Percentiles rank a stretch among this genome's conserved stretches.
Evolutionary conservation across 2,888 invertebrate species (phyloP).

Genomic region (Willowsia nigromaculata): DNA sequence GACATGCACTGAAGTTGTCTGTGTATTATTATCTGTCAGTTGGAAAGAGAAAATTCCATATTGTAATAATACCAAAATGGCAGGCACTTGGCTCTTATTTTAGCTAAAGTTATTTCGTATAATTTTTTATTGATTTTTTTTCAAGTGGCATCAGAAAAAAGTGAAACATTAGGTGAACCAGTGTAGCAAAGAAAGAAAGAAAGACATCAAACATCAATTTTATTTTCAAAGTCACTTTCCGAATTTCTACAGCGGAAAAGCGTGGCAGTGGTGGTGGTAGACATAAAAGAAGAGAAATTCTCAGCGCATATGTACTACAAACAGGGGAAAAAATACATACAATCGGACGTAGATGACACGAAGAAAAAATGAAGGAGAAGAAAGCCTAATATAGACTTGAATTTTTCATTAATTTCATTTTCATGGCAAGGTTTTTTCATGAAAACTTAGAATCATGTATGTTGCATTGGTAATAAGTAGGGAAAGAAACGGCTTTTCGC

Average conservation of each 20-base stretch:
- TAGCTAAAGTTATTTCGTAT: not conserved
- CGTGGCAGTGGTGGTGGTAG: no score
- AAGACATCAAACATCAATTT: not conserved
- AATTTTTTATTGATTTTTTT: conserved; percentile 18
- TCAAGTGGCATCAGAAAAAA: not conserved
- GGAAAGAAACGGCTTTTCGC: not conserved
- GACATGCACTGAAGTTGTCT: not conserved
- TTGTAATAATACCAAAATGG: no score
- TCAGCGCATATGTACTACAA: not conserved
- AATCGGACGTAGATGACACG: not conserved
- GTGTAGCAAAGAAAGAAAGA: not conserved
- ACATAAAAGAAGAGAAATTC: not conserved
- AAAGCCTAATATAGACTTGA: not conserved
- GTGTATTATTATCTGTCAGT: not conserved
- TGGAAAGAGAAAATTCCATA: no score
- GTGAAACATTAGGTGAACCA: not conserved
- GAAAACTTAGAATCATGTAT: not conserved
- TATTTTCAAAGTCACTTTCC: conserved; percentile 6
- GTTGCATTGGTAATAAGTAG: not conserved
- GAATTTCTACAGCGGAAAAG: not conserved
- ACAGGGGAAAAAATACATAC: not conserved
- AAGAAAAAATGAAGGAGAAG: not conserved
- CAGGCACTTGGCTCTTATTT: not conserved
- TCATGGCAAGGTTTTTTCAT: not conserved
- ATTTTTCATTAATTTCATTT: conserved; percentile 24